Evolutionary conservation across 2,888 invertebrate species (phyloP).

Genomic region (Trimorus sp.): DNA sequence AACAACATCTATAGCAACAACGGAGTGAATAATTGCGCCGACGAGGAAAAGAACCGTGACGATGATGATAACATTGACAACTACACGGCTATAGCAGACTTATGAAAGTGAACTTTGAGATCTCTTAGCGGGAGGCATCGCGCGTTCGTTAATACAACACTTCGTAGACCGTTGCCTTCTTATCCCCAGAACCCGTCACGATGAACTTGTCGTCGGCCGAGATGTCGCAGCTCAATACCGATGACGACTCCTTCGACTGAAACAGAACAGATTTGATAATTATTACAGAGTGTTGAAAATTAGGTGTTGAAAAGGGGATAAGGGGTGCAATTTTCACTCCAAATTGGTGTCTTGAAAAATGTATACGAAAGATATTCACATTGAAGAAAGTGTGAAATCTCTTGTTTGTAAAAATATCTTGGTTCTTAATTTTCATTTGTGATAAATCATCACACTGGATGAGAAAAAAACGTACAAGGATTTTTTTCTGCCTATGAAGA

Average conservation of each 20-base stretch:
- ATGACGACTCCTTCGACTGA: constrained; percentile 98
- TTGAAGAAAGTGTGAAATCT: too few species aligned
- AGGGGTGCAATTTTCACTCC: too few species aligned
- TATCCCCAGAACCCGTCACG: constrained; percentile 98
- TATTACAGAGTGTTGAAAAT: too few species aligned
- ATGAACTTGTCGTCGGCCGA: constrained; percentile 99
- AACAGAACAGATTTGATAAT: constrained; percentile 71
- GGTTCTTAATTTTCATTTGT: too few species aligned
- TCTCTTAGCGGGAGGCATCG: constrained; percentile 48
- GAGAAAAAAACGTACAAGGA: too few species aligned
- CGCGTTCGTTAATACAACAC: constrained; percentile 88
- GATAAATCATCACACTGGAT: too few species aligned
- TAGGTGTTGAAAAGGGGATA: too few species aligned
- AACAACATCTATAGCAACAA: constrained; percentile 67
- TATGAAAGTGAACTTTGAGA: constrained; percentile 43
- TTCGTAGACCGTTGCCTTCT: constrained; percentile 99
- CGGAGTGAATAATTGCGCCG: constrained; percentile 56
- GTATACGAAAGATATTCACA: too few species aligned
- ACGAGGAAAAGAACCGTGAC: constrained; percentile 39
- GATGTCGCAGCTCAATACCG: constrained; percentile 99
- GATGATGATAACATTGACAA: constrained; percentile 68
- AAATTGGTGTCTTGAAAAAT: too few species aligned
- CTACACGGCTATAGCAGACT: constrained; percentile 67
- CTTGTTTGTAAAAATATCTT: too few species aligned
- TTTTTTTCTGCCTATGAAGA: too few species aligned